phyloP scores from a whole-genome alignment of 2,888 invertebrate genomes.

The Sussaba pulchella region DNA sequence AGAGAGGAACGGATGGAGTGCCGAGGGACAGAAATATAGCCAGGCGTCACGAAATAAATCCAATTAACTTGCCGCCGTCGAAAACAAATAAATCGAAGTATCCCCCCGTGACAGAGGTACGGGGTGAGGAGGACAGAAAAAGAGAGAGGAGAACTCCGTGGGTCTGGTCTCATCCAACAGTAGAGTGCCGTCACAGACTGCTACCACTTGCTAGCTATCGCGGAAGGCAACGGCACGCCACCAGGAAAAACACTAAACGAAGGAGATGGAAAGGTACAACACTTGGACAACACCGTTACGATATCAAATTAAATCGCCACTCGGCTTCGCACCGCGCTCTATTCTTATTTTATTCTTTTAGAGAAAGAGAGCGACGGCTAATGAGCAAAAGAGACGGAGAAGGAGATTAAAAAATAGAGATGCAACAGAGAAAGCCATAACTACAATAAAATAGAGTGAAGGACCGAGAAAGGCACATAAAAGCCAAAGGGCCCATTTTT shows the following conservation, averaged over 20 bases:
- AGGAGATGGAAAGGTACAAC: conserved; percentile 21
- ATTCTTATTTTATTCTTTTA: conserved; percentile 40
- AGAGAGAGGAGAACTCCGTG: not conserved
- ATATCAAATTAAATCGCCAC: conserved; percentile 52
- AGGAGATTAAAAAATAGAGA: conserved; percentile 39
- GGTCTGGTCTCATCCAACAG: conserved; percentile 12
- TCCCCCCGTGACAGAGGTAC: conserved; percentile 44
- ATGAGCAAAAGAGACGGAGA: not conserved
- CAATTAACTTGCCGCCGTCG: conserved; percentile 75
- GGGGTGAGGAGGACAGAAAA: not conserved
- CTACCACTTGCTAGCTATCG: conserved; percentile 48
- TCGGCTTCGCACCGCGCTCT: conserved; percentile 21
- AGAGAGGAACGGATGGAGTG: conserved; percentile 56
- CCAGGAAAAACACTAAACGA: conserved; percentile 32
- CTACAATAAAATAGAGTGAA: conserved; percentile 29
- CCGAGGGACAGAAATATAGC: conserved; percentile 72
- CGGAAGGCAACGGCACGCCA: conserved; percentile 30
- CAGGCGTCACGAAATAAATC: conserved; percentile 75
- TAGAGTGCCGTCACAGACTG: conserved; percentile 3
- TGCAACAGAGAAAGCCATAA: too few species aligned
- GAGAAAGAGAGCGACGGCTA: conserved; percentile 36
- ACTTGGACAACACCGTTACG: conserved; percentile 36
- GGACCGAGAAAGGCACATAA: conserved; percentile 50
- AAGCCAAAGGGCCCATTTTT: conserved; percentile 63
- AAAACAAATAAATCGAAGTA: conserved; percentile 79